A percentile compares a stretch with the other conserved stretches of the same genome.
Conservation (phyloP, 2,113 vertebrate species). For the Phoenicopterus ruber region DNA sequence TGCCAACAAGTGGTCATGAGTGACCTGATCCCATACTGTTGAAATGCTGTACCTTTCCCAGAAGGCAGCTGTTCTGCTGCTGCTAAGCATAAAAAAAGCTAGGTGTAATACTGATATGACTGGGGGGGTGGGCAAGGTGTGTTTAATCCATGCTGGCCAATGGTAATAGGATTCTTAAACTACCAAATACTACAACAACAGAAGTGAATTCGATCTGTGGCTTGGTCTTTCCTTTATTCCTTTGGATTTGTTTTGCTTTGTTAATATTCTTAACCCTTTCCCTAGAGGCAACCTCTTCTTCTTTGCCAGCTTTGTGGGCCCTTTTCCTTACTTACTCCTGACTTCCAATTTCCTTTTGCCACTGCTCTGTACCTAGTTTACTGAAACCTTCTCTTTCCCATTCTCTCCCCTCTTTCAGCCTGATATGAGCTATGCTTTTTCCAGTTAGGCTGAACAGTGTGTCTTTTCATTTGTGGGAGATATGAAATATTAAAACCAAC, state of each 20-base stretch:
- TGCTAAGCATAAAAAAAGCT: not conserved
- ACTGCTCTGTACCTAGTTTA: not conserved
- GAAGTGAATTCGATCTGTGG: not conserved
- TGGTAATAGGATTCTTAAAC: not conserved
- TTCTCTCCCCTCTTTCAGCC: not conserved
- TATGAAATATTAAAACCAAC: conserved; percentile 48
- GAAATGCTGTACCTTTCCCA: not conserved
- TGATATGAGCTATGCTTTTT: not conserved
- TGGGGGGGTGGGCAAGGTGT: too few species aligned
- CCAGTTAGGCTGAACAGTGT: not conserved
- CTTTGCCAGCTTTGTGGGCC: not conserved
- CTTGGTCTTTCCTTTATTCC: not conserved
- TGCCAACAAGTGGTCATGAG: not conserved
- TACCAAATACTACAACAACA: not conserved
- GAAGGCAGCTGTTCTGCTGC: not conserved
- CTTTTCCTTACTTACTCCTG: not conserved
- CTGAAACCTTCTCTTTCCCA: not conserved
- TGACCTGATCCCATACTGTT: not conserved
- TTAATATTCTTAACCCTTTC: not conserved
- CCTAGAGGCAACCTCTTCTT: not conserved
- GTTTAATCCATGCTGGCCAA: not conserved
- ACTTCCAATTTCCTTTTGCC: not conserved
- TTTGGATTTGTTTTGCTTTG: not conserved
- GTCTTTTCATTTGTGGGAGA: conserved; percentile 37
- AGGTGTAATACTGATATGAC: too few species aligned